Base-by-base conservation (phyloP, 2,888 invertebrate species). In the Phyllotreta cruciferae region DNA sequence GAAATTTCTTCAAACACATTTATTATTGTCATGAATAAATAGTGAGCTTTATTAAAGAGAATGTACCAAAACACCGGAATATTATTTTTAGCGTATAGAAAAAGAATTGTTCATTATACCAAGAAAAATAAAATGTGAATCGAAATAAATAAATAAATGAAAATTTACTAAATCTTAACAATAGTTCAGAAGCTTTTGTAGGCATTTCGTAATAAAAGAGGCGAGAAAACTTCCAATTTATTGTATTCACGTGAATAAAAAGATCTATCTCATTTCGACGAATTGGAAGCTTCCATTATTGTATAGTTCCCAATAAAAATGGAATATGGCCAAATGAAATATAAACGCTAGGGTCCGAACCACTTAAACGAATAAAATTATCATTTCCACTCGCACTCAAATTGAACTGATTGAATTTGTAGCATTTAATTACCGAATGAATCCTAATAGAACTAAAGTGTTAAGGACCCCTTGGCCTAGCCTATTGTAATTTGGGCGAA, bases 261-360 rank as follows among this genome's bases (percentile, higher is more conserved):
- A 24, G 24, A 24, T 24, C 24, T 24, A 24, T 24, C 24, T 24
- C 24, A 24, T 24, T 24, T 57, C 37, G 3, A 42, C 42, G 45
- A 58, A 58, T 58, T 50, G 58, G 50, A 58, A 58, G 11, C 50
- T 58, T 58, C 50, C 41, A n/a, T 44, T 35, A 9, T 38, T 49
- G 39, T 7, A n/a, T 49, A 24, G 24, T 58, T 52, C 39, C 42
- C 36, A 50, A 42, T 58, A 11, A 34, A 58, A 58, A 58, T 58
- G 42, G 50, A 60, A 60, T 37, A 53, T 60, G 60, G 52, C 52
- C 60, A 60, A 52, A 52, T 60, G 34, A 60, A 60, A 60, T 42
- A 60, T 44, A 58, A 57, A 57, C 38, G 56, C 37, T 14, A 50
- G 49, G 10, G 34, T 10, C 10, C 44, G 50, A 38, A 45, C 52